Conservation (phyloP, 2,797 vertebrate species). For the Oophaga sylvatica region DNA sequence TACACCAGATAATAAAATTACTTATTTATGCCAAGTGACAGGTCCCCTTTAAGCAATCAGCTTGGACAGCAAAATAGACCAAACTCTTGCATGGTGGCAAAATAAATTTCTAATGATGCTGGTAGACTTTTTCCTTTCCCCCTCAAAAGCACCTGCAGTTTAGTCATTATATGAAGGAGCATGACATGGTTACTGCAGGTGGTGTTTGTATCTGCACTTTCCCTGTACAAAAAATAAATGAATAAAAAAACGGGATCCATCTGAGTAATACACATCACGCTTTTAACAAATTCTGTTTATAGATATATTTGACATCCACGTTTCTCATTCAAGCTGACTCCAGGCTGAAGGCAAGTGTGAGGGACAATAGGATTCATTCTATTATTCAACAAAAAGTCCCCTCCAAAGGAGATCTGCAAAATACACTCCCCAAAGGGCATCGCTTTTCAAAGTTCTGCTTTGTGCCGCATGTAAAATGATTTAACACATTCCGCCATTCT, state of each 20-base stretch:
- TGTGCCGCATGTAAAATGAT: conserved; percentile 15
- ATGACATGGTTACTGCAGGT: conserved; percentile 2
- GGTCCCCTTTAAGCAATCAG: background rate
- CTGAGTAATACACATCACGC: background rate
- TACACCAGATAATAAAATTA: too few species aligned
- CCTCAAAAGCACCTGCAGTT: background rate
- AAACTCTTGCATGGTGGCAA: conserved; percentile 3
- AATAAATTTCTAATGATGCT: background rate
- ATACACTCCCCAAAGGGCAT: conserved; percentile 21
- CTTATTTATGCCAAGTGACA: too few species aligned
- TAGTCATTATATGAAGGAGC: background rate
- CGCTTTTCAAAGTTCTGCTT: conserved; percentile 21
- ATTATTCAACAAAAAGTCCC: conserved; percentile 32
- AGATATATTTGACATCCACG: conserved; percentile 33
- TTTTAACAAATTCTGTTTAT: conserved; percentile 28
- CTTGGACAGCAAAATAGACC: conserved; percentile 38
- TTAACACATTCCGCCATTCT: background rate
- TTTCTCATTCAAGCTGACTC: conserved; percentile 31
- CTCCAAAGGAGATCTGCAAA: conserved; percentile 26
- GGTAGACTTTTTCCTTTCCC: background rate
- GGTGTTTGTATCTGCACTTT: background rate
- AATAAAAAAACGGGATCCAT: background rate
- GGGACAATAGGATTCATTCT: conserved; percentile 32
- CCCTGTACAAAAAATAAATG: background rate
- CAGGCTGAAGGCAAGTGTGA: conserved; percentile 23